phyloP scores from a whole-genome alignment of 2,113 vertebrate genomes.

The Gobius niger region DNA sequence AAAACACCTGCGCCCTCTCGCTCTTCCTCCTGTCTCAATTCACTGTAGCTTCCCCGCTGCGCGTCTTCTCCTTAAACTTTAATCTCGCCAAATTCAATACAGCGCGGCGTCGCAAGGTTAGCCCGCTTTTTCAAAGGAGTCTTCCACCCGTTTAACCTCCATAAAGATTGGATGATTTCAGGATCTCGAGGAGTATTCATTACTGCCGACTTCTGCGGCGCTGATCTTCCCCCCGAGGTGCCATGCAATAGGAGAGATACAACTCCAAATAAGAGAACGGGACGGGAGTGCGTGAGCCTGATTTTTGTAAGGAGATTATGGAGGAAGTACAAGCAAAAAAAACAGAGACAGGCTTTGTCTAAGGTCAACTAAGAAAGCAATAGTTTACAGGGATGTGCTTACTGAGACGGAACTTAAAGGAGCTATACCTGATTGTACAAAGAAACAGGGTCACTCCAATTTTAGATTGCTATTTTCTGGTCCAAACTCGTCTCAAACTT shows the following conservation, averaged over 20 bases:
- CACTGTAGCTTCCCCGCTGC: slow-evolving; percentile 38
- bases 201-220: slow-evolving; percentile 19
- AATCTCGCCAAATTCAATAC: slow-evolving; percentile 69
- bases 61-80: slow-evolving; percentile 64
- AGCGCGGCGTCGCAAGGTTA: slow-evolving; percentile 54
- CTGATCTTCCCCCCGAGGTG: slow-evolving; percentile 25
- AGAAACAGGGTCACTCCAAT: too few species aligned
- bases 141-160: slow-evolving; percentile 33
- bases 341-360: background rate
- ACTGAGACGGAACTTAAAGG: too few species aligned
- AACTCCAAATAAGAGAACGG: slow-evolving; percentile 7
- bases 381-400: too few species aligned
- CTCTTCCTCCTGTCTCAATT: slow-evolving; percentile 10
- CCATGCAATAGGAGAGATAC: background rate
- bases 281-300: background rate
- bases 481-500: too few species aligned
- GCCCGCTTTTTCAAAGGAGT: slow-evolving; percentile 48
- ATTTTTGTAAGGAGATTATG: background rate
- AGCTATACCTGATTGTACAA: too few species aligned
- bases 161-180: slow-evolving; percentile 45
- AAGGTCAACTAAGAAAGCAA: too few species aligned
- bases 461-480: too few species aligned
- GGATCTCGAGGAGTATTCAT: slow-evolving; percentile 48
- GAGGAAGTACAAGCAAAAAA: background rate
- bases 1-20: slow-evolving; percentile 26